Conservation (phyloP, 2,113 vertebrate species). For the Tympanuchus pallidicinctus region DNA sequence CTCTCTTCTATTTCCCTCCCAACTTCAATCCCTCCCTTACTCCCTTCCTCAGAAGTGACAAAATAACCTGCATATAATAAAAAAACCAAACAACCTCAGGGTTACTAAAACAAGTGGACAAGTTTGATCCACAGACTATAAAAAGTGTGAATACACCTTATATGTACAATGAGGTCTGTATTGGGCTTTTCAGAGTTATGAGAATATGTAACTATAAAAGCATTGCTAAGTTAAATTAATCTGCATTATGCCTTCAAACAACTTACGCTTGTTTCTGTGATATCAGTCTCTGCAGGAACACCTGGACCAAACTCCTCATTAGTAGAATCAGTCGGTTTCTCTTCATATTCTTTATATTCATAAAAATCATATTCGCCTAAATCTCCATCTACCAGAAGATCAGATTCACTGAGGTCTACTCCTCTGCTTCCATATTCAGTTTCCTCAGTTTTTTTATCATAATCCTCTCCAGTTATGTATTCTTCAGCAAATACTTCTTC, state of each 20-base stretch:
- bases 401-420: constrained; percentile 94
- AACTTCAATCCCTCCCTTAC: background rate
- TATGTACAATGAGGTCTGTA: background rate
- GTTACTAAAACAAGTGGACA: background rate
- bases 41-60: background rate
- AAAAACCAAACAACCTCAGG: background rate
- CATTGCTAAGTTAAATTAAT: background rate
- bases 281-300: constrained; percentile 93
- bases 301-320: constrained; percentile 93
- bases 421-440: constrained; percentile 81
- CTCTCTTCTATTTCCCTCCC: background rate
- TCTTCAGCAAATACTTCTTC: constrained; percentile 91
- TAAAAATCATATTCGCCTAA: constrained; percentile 90
- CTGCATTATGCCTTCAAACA: background rate
- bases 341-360: constrained; percentile 90
- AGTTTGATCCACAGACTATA: background rate
- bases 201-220: background rate
- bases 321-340: constrained; percentile 79
- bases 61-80: background rate
- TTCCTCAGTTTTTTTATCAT: constrained; percentile 84
- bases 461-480: constrained; percentile 87
- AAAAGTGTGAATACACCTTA: background rate
- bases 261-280: constrained; percentile 94
- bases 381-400: constrained; percentile 92
- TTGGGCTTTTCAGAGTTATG: background rate